Base-by-base conservation (phyloP, 2,888 invertebrate genomes). In the Melinopterus prodromus region DNA sequence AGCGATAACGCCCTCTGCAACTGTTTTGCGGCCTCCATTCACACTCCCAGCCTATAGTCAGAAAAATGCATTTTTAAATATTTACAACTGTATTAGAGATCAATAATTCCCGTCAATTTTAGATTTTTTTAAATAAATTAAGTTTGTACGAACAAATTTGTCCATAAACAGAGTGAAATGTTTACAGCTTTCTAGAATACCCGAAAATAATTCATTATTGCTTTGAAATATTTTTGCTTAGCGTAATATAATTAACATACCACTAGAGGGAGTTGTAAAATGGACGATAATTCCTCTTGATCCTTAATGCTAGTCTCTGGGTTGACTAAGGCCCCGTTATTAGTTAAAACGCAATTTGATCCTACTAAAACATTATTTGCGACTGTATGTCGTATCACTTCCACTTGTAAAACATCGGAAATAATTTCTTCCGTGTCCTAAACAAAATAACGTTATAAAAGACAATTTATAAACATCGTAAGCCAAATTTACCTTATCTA, bases 321-420 rank as follows among this genome's bases (percentile, higher is more conserved):
- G 91, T 99, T 99, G 4, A 99, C 97, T 83, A 99, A 91, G 16
- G 98, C 99, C 2, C 99, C 99, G 88, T 97, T 96, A 90, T 99
- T 99, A 83, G 96, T 98, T 76, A 99, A 92, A 76, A 96, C 95
- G 83, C 97, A 95, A 89, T 99, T 99, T 0, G 98, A 97, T 4
- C 99, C 99, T 4, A 99, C 98, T 12, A 99, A 91, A 7, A 97
- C 96, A 89, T 99, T 99, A 76, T 96, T 96, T 0, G 98, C 99
- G 15, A 99, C 93, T 0, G 98, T 98, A 89, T 99, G 98, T 81
- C 99, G 91, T 89, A 99, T 99, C 36, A 99, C 99, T 91, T 99
- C 99, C 0, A 99, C 99, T 84, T 96, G 94, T n/a, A 99, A 90
- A 0, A 96, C 95, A 89, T 99, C 99, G 0, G 96, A 94, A 77